Percentiles rank a stretch among this genome's conserved stretches.
phyloP scores from a whole-genome alignment of 2,113 vertebrate genomes.

The Microtus pennsylvanicus region DNA sequence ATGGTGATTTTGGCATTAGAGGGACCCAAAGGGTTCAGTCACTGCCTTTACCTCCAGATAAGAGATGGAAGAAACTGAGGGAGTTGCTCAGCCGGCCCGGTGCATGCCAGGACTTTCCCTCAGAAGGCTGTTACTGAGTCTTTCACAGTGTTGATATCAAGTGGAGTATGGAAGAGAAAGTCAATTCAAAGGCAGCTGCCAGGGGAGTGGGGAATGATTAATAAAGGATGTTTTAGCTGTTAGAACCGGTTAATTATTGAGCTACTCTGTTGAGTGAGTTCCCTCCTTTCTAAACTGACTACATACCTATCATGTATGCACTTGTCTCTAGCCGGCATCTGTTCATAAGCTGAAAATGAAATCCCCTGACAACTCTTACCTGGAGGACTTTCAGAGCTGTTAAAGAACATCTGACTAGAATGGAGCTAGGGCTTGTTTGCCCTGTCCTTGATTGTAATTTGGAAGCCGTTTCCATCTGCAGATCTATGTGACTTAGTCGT shows the following conservation, averaged over 20 bases:
- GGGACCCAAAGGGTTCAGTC: not conserved
- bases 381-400: constrained; percentile 82
- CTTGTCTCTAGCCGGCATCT: constrained; percentile 83
- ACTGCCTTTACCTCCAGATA: not conserved
- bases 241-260: constrained; percentile 57
- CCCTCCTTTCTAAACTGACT: constrained; percentile 76
- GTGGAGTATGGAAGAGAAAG: constrained; percentile 29
- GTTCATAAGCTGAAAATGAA: constrained; percentile 78
- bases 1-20: not conserved
- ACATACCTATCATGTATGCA: constrained; percentile 86
- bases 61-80: not conserved
- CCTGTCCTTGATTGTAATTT: constrained; percentile 79
- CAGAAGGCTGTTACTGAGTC: not conserved
- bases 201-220: constrained; percentile 52
- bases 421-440: constrained; percentile 82
- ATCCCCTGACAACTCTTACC: constrained; percentile 84
- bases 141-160: not conserved
- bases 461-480: constrained; percentile 69
- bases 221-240: constrained; percentile 21
- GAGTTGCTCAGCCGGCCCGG: not conserved
- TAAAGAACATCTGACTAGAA: constrained; percentile 62
- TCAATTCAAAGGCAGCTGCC: constrained; percentile 38
- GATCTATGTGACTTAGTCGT: constrained; percentile 66
- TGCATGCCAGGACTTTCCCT: not conserved
- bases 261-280: constrained; percentile 30